phyloP scores from a whole-genome alignment of 2,113 vertebrate genomes.

The Baryphthengus martii region DNA sequence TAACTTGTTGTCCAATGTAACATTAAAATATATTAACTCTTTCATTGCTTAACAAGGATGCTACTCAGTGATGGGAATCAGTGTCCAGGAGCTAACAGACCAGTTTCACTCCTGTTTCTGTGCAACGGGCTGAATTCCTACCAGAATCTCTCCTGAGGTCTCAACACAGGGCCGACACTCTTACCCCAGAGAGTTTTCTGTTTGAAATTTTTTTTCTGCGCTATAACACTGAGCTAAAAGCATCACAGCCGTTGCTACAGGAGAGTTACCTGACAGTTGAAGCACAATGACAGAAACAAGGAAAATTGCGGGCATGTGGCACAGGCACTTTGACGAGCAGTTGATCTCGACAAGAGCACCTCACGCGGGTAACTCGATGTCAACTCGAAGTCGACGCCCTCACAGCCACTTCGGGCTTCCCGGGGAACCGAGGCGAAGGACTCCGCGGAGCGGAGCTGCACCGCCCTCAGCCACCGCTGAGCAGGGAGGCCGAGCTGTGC shows the following conservation, averaged over 20 bases:
- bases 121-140: neutral
- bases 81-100: neutral
- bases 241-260: neutral
- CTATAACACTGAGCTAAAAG: neutral
- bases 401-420: accelerated
- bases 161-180: neutral
- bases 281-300: accelerated
- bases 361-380: neutral
- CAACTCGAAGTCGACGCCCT: accelerated
- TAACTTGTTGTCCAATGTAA: neutral
- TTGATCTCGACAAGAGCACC: neutral
- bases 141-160: accelerated
- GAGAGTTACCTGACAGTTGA: neutral
- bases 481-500: neutral
- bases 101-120: neutral
- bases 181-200: neutral
- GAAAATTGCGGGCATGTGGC: accelerated
- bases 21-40: neutral
- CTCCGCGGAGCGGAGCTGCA: neutral
- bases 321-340: neutral
- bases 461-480: neutral
- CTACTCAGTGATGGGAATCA: accelerated
- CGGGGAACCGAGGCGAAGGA: too few relatives aligned
- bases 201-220: neutral
- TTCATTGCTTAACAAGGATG: neutral